phyloP scores from a whole-genome alignment of 2,113 vertebrate species.

The Ranitomeya variabilis region DNA sequence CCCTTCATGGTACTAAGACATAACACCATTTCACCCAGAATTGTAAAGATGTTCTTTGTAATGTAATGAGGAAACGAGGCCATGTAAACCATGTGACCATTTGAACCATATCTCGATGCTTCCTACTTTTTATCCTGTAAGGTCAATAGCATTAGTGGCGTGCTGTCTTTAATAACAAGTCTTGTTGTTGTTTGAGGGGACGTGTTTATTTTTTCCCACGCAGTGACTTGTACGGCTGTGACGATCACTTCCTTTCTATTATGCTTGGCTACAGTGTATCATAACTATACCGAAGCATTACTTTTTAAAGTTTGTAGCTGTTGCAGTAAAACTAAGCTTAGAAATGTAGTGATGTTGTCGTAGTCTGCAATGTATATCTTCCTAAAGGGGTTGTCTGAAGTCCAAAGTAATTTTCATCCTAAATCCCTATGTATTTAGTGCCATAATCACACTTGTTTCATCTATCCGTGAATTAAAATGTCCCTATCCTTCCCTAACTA shows the following conservation, averaged over 20 bases:
- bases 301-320: not conserved
- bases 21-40: too few species aligned
- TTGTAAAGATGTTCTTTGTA: not conserved
- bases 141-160: not conserved
- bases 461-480: too few species aligned
- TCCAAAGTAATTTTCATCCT: too few species aligned
- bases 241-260: not conserved
- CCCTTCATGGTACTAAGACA: too few species aligned
- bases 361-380: too few species aligned
- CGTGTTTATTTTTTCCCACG: slow-evolving; percentile 39
- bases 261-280: not conserved
- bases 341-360: not conserved
- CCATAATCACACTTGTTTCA: too few species aligned
- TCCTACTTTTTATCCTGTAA: not conserved
- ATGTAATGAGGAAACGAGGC: not conserved
- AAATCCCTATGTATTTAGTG: too few species aligned
- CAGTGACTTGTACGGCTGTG: not conserved
- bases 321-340: not conserved
- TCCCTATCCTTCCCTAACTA: too few species aligned
- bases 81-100: not conserved
- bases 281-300: not conserved
- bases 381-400: too few species aligned
- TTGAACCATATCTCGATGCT: not conserved
- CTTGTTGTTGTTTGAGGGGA: not conserved
- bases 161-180: not conserved